Percentiles rank a stretch among this genome's conserved stretches.
Conservation (phyloP, 1,140 invertebrate genomes). For the Tetramorium simillimum region DNA sequence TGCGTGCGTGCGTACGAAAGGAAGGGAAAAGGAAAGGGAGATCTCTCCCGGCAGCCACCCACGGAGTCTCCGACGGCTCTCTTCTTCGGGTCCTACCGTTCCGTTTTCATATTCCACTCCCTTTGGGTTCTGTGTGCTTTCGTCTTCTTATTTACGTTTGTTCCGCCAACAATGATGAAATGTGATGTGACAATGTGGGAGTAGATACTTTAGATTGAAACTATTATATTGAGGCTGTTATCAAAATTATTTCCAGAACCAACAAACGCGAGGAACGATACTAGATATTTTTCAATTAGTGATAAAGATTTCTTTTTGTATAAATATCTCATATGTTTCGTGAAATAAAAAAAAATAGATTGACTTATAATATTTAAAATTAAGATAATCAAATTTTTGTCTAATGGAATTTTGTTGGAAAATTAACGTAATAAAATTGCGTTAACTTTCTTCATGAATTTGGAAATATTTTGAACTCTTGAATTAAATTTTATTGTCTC, state of each 20-base stretch:
- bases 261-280: background rate
- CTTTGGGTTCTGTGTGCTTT: background rate
- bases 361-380: background rate
- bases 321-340: background rate
- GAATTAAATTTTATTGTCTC: background rate
- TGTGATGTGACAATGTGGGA: background rate
- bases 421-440: background rate
- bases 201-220: background rate
- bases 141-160: background rate
- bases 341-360: background rate
- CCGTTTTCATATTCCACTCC: conserved; percentile 19
- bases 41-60: conserved; percentile 76
- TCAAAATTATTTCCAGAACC: background rate
- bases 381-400: background rate
- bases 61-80: conserved; percentile 66
- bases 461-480: background rate
- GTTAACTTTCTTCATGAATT: background rate
- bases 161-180: background rate
- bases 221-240: background rate
- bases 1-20: conserved; percentile 20
- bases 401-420: background rate
- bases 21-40: conserved; percentile 57
- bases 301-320: background rate
- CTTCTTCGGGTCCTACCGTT: conserved; percentile 21
- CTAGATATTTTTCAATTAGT: background rate